Percentiles rank a stretch among this genome's conserved stretches.
Conservation (phyloP, 2,888 invertebrate species). For the Fabriciana adippe region DNA sequence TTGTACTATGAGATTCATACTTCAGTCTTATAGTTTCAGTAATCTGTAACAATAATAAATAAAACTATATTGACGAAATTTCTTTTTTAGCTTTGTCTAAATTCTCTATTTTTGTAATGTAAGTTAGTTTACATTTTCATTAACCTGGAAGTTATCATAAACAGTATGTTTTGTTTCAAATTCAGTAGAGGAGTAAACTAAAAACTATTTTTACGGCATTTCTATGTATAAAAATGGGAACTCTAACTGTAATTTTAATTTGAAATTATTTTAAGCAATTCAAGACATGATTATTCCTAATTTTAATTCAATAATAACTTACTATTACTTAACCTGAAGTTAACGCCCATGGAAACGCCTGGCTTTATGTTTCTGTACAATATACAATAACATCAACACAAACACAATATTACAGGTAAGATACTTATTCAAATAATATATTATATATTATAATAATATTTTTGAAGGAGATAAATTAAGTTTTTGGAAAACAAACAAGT, state of each 20-base stretch:
- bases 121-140: neutral
- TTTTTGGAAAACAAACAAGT: slow-evolving; percentile 62
- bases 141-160: slow-evolving; percentile 11
- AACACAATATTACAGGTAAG: neutral
- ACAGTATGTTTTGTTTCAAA: slow-evolving; percentile 14
- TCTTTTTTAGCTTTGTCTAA: too few relatives aligned
- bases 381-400: slow-evolving; percentile 49
- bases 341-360: slow-evolving; percentile 76
- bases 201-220: neutral
- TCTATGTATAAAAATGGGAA: slow-evolving; percentile 1
- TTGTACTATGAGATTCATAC: slow-evolving; percentile 68
- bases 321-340: slow-evolving; percentile 71
- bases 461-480: slow-evolving; percentile 46
- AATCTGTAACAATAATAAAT: slow-evolving; percentile 54
- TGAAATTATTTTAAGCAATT: slow-evolving; percentile 35
- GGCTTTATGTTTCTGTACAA: slow-evolving; percentile 48
- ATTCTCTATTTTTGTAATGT: too few relatives aligned
- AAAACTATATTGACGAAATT: too few relatives aligned
- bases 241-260: neutral
- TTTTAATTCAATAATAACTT: slow-evolving; percentile 75
- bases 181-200: neutral
- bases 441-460: slow-evolving; percentile 5
- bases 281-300: slow-evolving; percentile 54
- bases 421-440: neutral
- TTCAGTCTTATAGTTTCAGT: slow-evolving; percentile 60